A percentile compares a stretch with the other conserved stretches of the same genome.
Conservation (phyloP, 92 coral and sea anemone species). For the Diadumene lineata region DNA sequence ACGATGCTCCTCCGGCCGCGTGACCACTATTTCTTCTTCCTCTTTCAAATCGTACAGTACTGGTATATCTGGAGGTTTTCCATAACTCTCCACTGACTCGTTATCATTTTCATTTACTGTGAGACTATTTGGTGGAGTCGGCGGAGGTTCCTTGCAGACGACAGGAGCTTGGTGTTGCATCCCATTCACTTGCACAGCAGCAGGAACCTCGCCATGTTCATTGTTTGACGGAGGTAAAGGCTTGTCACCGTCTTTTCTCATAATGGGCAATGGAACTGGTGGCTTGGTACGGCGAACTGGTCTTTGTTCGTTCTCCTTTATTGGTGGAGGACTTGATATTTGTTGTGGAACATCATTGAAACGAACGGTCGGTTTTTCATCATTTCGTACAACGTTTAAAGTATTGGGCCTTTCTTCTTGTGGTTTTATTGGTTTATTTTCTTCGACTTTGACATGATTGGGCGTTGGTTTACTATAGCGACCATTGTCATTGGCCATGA, state of each 20-base stretch:
- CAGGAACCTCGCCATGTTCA: neutral
- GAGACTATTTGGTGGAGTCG: neutral
- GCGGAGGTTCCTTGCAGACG: neutral
- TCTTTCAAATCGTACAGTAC: neutral
- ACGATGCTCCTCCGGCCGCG: neutral
- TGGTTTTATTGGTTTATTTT: neutral
- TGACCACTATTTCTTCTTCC: neutral
- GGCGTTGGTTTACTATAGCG: neutral
- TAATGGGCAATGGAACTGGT: neutral
- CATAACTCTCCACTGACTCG: neutral
- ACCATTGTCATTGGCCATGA: neutral
- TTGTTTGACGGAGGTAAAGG: neutral
- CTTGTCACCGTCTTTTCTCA: too few relatives aligned
- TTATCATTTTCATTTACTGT: neutral
- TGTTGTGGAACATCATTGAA: neutral
- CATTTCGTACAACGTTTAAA: neutral
- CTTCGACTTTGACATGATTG: neutral
- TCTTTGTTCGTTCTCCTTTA: neutral
- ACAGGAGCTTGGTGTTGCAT: neutral
- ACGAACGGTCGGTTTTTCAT: neutral
- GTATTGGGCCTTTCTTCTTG: neutral
- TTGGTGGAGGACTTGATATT: neutral
- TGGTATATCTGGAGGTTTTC: neutral
- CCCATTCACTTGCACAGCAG: neutral
- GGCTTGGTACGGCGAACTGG: neutral